A percentile compares a stretch with the other conserved stretches of the same genome.
phyloP scores from a whole-genome alignment of 2,888 invertebrate genomes.

The Dugesia japonica region DNA sequence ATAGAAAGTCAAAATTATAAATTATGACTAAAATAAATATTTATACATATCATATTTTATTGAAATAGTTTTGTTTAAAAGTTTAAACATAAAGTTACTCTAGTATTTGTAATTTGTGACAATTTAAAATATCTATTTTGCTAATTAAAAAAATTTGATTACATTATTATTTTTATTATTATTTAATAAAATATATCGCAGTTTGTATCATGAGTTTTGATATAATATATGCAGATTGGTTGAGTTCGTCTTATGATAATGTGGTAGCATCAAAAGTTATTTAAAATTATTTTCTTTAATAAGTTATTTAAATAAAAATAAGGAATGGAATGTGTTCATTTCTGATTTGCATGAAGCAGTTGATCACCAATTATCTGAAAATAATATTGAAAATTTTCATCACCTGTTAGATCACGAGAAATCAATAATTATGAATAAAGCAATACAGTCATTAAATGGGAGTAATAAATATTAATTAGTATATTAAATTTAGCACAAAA shows the following conservation, averaged over 20 bases:
- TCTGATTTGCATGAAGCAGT: slow-evolving; percentile 45
- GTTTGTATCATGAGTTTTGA: background rate
- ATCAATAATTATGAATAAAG: slow-evolving; percentile 44
- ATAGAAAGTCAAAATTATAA: too few species aligned
- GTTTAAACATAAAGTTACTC: too few species aligned
- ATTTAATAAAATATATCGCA: too few species aligned
- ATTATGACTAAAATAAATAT: too few species aligned
- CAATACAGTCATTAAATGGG: slow-evolving; percentile 42
- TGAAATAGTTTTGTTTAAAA: too few species aligned
- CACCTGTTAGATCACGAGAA: slow-evolving; percentile 46
- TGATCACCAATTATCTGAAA: slow-evolving; percentile 45
- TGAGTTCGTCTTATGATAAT: background rate
- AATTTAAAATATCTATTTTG: too few species aligned
- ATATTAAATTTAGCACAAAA: background rate
- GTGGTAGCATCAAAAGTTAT: background rate
- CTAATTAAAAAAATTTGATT: too few species aligned
- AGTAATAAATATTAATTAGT: background rate
- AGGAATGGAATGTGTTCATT: slow-evolving; percentile 46
- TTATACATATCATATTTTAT: too few species aligned
- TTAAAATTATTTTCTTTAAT: too few species aligned
- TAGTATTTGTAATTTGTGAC: too few species aligned
- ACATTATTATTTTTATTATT: too few species aligned
- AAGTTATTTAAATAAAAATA: too few species aligned
- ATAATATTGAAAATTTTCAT: slow-evolving; percentile 44
- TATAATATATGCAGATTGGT: background rate